Base-by-base conservation (phyloP, 1,140 invertebrate genomes). In the Cecropterus lyciades region DNA sequence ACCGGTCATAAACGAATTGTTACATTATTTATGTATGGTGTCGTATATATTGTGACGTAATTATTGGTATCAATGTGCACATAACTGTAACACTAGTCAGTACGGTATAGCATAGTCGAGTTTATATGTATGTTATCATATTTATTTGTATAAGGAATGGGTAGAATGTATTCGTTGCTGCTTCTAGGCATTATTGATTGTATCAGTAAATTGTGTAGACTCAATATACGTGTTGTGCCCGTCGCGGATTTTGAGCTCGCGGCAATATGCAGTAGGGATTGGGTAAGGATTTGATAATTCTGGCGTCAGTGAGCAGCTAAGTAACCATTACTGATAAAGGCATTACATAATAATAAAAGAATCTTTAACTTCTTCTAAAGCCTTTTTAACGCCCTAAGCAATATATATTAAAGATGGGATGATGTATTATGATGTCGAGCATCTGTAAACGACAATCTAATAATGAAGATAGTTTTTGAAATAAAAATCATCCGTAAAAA, bases 11-110 rank as follows among this genome's bases (percentile, higher is more conserved):
- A 60, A 27, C 43, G 43, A 46, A 59, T 30, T 30, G 43, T 43
- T 8, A 27, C 49, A 11, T 59, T 24, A 30, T 59, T 24, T 49
- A 59, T 59, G 40, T 52, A 49, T 66, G 46, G 46, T 52, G 66
- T 53, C 13, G 33, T 13, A 62, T 65, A 10, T 33, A 53, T 46
- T 55, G 52, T 65, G 27, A 55, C 42, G 55, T 60, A 62, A 53
- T 65, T 67, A 60, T 62, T 49, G 66, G 43, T 53, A 69, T 53
- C 46, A 60, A 65, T 62, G 62, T 72, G 65, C 70, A 72, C 70
- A 63, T 65, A 65, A 65, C 17, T 45, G 51, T 66, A 67, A 65
- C 60, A 51, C 63, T 74, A 70, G 60, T 67, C 63, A 68, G 59
- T 63, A 51, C 33, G 27, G 11, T 16, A 49, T 63, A 63, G 48